Base-by-base conservation (phyloP, 2,888 invertebrate genomes). In the Lottia scabra region DNA sequence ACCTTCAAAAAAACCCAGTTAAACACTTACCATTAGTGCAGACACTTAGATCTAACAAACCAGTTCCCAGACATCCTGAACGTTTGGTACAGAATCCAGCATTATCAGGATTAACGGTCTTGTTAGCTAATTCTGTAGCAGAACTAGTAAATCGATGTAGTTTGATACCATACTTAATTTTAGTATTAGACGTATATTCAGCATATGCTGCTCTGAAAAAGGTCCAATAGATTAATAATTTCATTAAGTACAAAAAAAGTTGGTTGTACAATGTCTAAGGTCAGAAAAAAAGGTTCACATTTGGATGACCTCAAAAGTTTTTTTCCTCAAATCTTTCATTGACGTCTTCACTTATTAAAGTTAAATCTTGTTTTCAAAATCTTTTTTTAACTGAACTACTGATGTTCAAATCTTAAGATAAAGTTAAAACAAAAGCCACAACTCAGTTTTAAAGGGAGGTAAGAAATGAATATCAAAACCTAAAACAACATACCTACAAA, bases 1-100 rank as follows among this genome's bases (percentile, higher is more conserved):
- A 10, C 8, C 1, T n/a, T 38, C 26, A 68, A 45, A 43, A 15
- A n/a, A 19, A 13, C 4, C 13, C n/a, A n/a, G 13, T 19, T 23
- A 72, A 38, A 5, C 1, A 8, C 79, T 75, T 64, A 79, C 81
- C 19, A 30, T 73, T 70, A 62, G 82, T 79, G 75, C 85, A 83
- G 43, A 71, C 65, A 38, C 83, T 83, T 43, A 86, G 75, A 70
- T 88, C 87, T 19, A 85, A 76, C 30, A 88, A 67, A 0, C 88
- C 88, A 13, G 80, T 76, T 6, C 84, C 84, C 27, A 88, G 76
- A 75, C 85, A 85, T 45, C 80, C 78, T 3, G 79, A 71, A 63
- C 80, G 69, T 2, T 87, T 87, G 1, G 85, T 84, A 80, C 88
- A 88, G 78, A 87, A 88, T 6, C 88, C 88, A 26, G 80, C 74